Base-by-base conservation (phyloP, 2,113 vertebrate species). In the Pangasianodon gigas region DNA sequence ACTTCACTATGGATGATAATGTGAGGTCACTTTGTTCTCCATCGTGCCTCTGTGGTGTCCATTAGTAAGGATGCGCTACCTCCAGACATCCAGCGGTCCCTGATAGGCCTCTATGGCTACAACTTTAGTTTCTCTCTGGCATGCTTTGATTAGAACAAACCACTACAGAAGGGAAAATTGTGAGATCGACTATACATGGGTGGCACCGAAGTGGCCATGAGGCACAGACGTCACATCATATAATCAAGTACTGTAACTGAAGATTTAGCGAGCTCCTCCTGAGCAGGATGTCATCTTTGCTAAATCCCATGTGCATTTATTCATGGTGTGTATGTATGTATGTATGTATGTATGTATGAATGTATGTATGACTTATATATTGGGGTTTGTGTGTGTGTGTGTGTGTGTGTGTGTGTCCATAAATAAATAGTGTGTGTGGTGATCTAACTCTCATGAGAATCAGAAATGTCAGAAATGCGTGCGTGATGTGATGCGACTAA, bases 391-490 rank as follows among this genome's bases (percentile, higher is more conserved):
- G 90, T 18, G 29, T 51, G 85, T 62, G 41, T 93, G 92, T 91
- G 91, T 82, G 74, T 93, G 92, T 91, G 91, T 82, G 74, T 93
- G 92, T 91, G 91, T 82, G 74, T 89, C 29, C 10, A 11, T 58
- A 24, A 24, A 11, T 58, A 24, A 24, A 44, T 19, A 10, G 90
- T 11, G 44, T 62, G 74, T 71, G 41, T 75, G 56, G 19, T 81
- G 48, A 87, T 79, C 85, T 86, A 86, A 82, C 87, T 86, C 51
- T 87, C 54, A 29, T 26, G 48, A 74, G n/a, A 26, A 52, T 84
- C 52, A 92, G 91, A 92, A 92, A 92, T 91, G 92, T 83, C 52
- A 92, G 91, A 92, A 92, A 92, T 91, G 92, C 77, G 90, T 93
- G 92, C 93, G 91, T 92, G 91, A 91, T 62, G 91, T 87, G 91